phyloP scores from a whole-genome alignment of 2,888 invertebrate species.

The Fragum fragum region DNA sequence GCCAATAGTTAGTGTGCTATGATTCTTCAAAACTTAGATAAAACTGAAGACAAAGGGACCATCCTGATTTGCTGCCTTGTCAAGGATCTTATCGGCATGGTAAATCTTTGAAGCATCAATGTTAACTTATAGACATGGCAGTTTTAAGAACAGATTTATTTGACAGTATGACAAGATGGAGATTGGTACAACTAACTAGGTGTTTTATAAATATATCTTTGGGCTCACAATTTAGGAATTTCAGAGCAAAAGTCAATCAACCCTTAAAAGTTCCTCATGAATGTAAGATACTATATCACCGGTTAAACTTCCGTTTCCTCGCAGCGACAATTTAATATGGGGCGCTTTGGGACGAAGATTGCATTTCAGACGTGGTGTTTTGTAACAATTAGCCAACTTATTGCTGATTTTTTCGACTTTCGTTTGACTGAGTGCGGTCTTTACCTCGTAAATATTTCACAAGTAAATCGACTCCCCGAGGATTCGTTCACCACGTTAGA shows the following conservation, averaged over 20 bases:
- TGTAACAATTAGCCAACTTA: constrained; percentile 49
- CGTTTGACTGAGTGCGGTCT: constrained; percentile 32
- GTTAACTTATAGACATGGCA: no score
- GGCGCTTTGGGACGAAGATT: constrained; percentile 37
- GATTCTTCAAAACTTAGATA: no score
- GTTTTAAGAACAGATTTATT: no score
- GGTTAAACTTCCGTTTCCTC: neutral
- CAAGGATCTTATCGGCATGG: no score
- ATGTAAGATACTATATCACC: constrained; percentile 34
- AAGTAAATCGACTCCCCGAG: constrained; percentile 39
- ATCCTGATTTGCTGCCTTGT: no score
- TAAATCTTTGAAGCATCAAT: no score
- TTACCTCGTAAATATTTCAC: constrained; percentile 47
- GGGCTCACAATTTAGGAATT: neutral
- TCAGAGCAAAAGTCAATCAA: constrained; percentile 15
- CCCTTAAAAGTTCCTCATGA: neutral
- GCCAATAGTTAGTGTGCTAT: no score
- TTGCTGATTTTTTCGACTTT: constrained; percentile 43
- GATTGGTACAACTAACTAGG: no score
- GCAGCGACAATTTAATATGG: constrained; percentile 19
- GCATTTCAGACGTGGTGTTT: constrained; percentile 41
- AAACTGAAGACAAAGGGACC: no score
- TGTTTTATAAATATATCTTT: no score
- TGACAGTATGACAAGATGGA: no score
- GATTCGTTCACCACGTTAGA: constrained; percentile 13